phyloP scores from a whole-genome alignment of 2,113 vertebrate genomes.

The Rhinoptilus africanus region DNA sequence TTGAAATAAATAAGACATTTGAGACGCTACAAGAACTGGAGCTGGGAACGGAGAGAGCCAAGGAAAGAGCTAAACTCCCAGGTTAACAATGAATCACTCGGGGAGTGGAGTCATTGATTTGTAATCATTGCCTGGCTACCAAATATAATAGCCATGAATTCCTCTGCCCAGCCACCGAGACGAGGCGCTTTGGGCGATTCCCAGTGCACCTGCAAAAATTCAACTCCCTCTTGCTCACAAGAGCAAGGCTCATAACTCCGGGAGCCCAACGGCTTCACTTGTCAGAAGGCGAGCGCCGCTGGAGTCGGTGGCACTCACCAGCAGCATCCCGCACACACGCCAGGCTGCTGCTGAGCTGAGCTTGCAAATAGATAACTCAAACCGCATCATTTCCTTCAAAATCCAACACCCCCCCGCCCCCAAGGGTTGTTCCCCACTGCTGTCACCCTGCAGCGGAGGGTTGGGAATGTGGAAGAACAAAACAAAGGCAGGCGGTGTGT shows the following conservation, averaged over 20 bases:
- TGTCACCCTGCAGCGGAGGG: not conserved
- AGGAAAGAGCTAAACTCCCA: not conserved
- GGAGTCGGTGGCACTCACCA: not conserved
- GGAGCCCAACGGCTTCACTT: not conserved
- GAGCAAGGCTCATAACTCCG: not conserved
- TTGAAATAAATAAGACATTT: not conserved
- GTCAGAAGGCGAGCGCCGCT: too few relatives aligned
- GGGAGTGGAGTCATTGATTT: conserved; percentile 6
- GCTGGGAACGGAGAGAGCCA: not conserved
- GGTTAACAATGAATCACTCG: not conserved
- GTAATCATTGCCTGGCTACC: conserved; percentile 3
- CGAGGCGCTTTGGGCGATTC: not conserved
- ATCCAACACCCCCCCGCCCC: rapidly evolving
- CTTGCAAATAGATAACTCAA: not conserved
- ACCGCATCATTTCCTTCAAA: not conserved
- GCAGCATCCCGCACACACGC: not conserved
- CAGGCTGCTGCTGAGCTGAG: not conserved
- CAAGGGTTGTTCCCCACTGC: not conserved
- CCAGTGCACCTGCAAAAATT: not conserved
- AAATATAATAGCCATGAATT: not conserved
- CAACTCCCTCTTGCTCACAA: not conserved
- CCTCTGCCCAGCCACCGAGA: not conserved
- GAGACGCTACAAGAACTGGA: not conserved
- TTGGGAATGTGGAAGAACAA: not conserved
- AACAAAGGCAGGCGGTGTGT: rapidly evolving